Base-by-base conservation (phyloP, 2,113 vertebrate species). In the Puntigrus tetrazona region DNA sequence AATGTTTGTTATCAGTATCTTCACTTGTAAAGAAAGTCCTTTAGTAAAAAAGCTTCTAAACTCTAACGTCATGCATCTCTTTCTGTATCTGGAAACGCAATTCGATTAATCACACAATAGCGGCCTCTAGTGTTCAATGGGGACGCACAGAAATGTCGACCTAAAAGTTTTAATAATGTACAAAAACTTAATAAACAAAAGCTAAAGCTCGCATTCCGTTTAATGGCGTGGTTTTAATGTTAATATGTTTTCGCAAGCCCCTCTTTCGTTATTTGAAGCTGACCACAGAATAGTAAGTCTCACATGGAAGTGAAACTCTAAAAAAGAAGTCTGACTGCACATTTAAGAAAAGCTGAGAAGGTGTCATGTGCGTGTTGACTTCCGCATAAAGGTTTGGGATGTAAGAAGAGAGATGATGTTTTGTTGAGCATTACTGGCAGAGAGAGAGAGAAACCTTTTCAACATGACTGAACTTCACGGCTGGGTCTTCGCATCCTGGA, bases 361-460 rank as follows among this genome's bases (percentile, higher is more conserved):
- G 50, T 52, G 86, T 88, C 87, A 88, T 82, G 84, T 80, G 87
- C 45, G 83, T 72, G 34, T 29, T 41, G 50, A 47, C 55, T 14
- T 85, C 41, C n/a, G 74, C 34, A 45, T 29, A 55, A 69, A 57
- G 1, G 16, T 25, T 16, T 29, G 16, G 43, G 8, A 82, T 73
- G 63, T 55, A 67, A 74, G 18, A 61, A 74, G n/a, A 55, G 25
- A 47, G 16, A 65, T 7, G 20, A 36, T 61, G 31, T 20, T 8
- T 1, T 36, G 34, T 79, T 20, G 6, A 38, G 11, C 43, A 70
- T 9, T 70, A 10, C 2, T 5, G 11, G 9, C 9, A 43, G n/a
- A 57, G 9, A 67, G 43, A 67, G 43, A 57, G 52, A 10, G 20
- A 78, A 78, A 57, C 25, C 29, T 4, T 29, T 31, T 78, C 25